These are phyloP conservation scores for Dicycla oo DNA, from an alignment of 2,888 invertebrate species.

Conservation along the genomic window DNA sequence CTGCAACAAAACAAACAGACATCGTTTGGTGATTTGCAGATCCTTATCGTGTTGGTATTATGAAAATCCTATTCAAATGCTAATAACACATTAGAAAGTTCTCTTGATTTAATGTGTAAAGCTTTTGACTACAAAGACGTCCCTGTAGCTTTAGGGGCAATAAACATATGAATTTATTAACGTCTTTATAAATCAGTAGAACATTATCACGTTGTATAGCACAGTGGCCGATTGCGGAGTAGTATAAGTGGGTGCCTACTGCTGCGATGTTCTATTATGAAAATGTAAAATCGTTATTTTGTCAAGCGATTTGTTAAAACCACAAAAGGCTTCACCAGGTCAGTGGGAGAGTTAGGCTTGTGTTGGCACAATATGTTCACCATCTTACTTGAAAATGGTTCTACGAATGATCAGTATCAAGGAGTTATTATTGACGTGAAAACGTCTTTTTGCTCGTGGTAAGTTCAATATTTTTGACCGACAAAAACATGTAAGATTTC, in stretches of 20 bases:
- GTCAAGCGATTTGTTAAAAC: not conserved
- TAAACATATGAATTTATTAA: conserved; percentile 46
- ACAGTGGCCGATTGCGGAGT: conserved; percentile 11
- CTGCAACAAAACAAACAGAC: conserved; percentile 84
- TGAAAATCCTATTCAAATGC: conserved; percentile 68
- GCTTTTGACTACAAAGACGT: conserved; percentile 51
- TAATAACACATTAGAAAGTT: conserved; percentile 64
- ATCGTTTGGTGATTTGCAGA: conserved; percentile 52
- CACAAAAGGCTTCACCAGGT: not conserved
- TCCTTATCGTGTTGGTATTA: conserved; percentile 56
- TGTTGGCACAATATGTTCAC: not conserved
- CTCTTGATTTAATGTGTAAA: conserved; percentile 50
- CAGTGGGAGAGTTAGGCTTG: not conserved
- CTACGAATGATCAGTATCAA: conserved; percentile 5
- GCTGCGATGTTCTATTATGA: conserved; percentile 9
- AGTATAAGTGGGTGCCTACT: not conserved
- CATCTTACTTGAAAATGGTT: conserved; percentile 9
- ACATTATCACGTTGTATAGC: conserved; percentile 20
- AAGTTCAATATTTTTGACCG: no score
- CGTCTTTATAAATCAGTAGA: conserved; percentile 33
- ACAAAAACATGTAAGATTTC: no score
- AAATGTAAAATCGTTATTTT: conserved; percentile 9
- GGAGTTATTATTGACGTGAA: no score
- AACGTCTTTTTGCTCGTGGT: no score
- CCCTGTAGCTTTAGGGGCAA: conserved; percentile 38